Conservation (phyloP, 2,797 vertebrate genomes). For the Hyperoplus lanceolatus region DNA sequence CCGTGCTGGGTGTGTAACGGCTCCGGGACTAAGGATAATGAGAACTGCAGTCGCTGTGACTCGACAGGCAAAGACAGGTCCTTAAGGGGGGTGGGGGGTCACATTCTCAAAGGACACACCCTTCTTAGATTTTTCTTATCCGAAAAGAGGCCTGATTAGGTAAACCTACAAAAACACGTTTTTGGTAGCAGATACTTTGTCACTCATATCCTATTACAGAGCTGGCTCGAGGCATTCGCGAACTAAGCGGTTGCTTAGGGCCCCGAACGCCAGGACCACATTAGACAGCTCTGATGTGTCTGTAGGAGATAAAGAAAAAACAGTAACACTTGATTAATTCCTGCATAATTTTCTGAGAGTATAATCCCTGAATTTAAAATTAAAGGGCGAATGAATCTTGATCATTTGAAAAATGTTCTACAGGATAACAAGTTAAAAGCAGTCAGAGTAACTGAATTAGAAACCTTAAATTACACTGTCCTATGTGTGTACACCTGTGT, state of each 20-base stretch:
- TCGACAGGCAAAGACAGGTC: constrained; percentile 68
- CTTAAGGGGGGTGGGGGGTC: not conserved
- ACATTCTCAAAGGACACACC: accelerated
- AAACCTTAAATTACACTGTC: constrained; percentile 3
- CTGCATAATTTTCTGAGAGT: no score
- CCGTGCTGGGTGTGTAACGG: constrained; percentile 62
- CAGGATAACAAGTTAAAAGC: not conserved
- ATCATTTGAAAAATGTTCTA: not conserved
- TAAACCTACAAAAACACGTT: not conserved
- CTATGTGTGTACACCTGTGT: constrained; percentile 38
- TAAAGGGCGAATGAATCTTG: no score
- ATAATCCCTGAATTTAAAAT: no score
- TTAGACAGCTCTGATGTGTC: no score
- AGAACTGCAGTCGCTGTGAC: constrained; percentile 46
- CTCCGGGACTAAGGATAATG: constrained; percentile 8
- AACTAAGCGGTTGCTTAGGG: no score
- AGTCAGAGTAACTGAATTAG: not conserved
- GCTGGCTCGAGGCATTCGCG: no score
- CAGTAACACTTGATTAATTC: no score
- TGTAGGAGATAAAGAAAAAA: no score
- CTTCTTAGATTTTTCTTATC: not conserved
- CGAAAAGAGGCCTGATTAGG: not conserved
- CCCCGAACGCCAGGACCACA: no score
- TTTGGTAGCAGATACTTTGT: no score
- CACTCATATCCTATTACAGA: no score